Conservation (phyloP, 2,113 vertebrate genomes). For the Crotalus horridus region DNA sequence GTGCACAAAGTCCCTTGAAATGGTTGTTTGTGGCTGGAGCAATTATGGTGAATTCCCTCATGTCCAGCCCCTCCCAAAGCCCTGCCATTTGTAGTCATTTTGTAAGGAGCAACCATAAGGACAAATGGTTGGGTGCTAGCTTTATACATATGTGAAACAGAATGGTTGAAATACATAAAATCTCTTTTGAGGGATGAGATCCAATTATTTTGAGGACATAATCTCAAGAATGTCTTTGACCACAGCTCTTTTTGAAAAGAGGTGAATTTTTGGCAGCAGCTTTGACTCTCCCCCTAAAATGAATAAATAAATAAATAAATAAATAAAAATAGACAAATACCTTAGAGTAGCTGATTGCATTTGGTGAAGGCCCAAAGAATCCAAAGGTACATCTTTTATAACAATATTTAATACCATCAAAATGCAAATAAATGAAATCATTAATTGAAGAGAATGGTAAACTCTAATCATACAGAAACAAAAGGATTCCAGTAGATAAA, state of each 20-base stretch:
- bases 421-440: neutral
- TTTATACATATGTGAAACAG: neutral
- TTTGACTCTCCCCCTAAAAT: neutral
- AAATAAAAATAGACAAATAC: neutral
- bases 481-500: neutral
- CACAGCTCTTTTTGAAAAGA: neutral
- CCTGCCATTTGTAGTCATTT: too few species aligned
- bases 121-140: neutral
- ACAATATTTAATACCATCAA: neutral
- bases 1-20: too few species aligned
- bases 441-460: neutral
- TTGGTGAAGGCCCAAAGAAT: neutral
- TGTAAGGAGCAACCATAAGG: too few species aligned
- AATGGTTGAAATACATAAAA: neutral
- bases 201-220: neutral
- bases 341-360: neutral
- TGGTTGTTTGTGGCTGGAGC: too few species aligned
- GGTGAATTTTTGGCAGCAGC: neutral
- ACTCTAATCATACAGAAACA: neutral
- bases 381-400: neutral
- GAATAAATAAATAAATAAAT: too few species aligned
- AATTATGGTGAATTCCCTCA: too few species aligned
- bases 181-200: neutral
- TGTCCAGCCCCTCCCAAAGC: too few species aligned
- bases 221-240: neutral